Evolutionary conservation across 2,113 vertebrate genomes (phyloP).

Genomic region (Plecturocebus donacophilus): DNA sequence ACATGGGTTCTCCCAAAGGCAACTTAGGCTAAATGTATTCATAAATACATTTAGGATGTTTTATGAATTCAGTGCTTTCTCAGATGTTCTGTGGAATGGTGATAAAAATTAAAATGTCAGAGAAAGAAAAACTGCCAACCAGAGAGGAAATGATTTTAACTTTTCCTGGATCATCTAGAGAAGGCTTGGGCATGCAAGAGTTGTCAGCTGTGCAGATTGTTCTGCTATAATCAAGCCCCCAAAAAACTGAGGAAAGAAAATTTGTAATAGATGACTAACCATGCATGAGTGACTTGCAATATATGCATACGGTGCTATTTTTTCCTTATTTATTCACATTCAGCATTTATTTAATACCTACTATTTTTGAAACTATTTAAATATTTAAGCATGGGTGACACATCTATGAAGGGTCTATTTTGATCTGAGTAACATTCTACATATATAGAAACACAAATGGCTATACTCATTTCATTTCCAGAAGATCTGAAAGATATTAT

Average conservation of each 20-base stretch:
- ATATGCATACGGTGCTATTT: neutral
- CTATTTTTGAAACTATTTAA: conserved; percentile 29
- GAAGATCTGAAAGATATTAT: neutral
- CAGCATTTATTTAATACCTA: neutral
- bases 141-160: conserved; percentile 23
- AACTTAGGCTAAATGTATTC: neutral
- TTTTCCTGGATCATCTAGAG: neutral
- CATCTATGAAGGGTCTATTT: neutral
- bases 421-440: neutral
- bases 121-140: neutral
- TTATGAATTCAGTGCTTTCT: neutral
- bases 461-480: neutral
- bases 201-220: neutral
- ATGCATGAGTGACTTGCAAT: neutral
- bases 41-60: neutral
- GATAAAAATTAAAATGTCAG: conserved; percentile 59
- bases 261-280: neutral
- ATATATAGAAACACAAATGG: neutral
- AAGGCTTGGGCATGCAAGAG: neutral
- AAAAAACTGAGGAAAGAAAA: neutral
- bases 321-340: conserved; percentile 13
- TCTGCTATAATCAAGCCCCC: neutral
- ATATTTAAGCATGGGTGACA: neutral
- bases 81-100: neutral
- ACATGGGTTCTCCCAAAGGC: neutral